These are phyloP conservation scores for Elgaria multicarinata DNA, from an alignment of 2,113 vertebrate genomes.

Conservation along the genomic window DNA sequence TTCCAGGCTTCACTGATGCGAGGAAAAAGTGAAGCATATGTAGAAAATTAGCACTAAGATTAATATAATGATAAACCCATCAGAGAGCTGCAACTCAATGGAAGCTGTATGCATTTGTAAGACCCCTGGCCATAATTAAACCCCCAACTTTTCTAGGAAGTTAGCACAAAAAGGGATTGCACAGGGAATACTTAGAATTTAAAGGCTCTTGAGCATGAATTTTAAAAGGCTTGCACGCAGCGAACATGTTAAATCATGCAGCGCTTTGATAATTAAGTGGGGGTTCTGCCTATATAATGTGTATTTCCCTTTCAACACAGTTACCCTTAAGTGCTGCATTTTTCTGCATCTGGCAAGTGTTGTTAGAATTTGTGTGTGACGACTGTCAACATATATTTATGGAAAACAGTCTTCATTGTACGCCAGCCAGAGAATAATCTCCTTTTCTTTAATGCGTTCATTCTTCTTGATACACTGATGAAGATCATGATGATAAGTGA, in stretches of 20 bases:
- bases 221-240: constrained; percentile 41
- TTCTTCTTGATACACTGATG: constrained; percentile 47
- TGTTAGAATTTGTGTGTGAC: constrained; percentile 70
- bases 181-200: constrained; percentile 18
- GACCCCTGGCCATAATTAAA: neutral
- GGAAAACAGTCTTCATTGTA: constrained; percentile 70
- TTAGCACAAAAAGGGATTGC: constrained; percentile 1
- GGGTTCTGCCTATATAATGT: constrained; percentile 60
- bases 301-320: constrained; percentile 68
- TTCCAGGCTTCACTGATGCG: neutral
- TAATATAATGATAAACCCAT: neutral
- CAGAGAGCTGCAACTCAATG: neutral
- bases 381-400: constrained; percentile 68
- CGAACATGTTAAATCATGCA: constrained; percentile 67
- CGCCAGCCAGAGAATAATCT: constrained; percentile 66
- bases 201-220: constrained; percentile 51
- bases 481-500: constrained; percentile 44
- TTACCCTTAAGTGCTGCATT: constrained; percentile 62
- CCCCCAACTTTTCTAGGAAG: constrained; percentile 13
- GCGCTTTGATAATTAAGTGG: constrained; percentile 51
- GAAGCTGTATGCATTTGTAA: neutral
- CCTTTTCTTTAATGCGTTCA: constrained; percentile 60
- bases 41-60: neutral
- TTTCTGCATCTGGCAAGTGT: constrained; percentile 65
- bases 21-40: neutral